phyloP scores from a whole-genome alignment of 2,797 vertebrate species.

The Chelon labrosus region DNA sequence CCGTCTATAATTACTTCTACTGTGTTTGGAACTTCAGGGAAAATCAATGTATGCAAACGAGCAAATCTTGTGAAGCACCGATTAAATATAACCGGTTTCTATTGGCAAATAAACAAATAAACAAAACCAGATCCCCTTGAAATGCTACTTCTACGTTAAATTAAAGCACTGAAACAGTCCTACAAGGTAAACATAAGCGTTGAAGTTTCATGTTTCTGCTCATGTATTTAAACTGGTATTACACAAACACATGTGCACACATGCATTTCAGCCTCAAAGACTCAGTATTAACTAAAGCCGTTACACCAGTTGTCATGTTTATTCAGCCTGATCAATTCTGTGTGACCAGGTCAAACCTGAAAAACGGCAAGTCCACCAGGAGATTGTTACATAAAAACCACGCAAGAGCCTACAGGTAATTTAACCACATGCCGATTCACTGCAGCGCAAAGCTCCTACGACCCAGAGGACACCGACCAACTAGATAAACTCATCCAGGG shows the following conservation, averaged over 20 bases:
- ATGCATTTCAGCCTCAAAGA: slow-evolving; percentile 10
- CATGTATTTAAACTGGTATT: neutral
- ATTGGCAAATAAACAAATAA: neutral
- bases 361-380: neutral
- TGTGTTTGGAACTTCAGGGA: neutral
- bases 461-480: slow-evolving; percentile 11
- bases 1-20: neutral
- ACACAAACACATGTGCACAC: neutral
- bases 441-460: slow-evolving; percentile 22
- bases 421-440: slow-evolving; percentile 34
- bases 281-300: slow-evolving; percentile 22
- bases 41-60: neutral
- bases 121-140: neutral
- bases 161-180: neutral
- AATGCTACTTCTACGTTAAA: neutral
- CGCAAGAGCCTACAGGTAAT: slow-evolving; percentile 27
- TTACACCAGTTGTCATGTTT: slow-evolving; percentile 20
- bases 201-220: neutral
- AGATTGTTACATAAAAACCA: slow-evolving; percentile 50
- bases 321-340: too few relatives aligned
- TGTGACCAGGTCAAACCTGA: neutral
- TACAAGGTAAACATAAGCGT: too few relatives aligned
- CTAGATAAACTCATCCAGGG: slow-evolving; percentile 42
- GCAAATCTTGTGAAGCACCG: neutral
- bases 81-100: neutral